Evolutionary conservation across 2,888 invertebrate genomes (phyloP), one percentile per base, ranked within the genome.

Genomic region (Stegophylla sp.): DNA sequence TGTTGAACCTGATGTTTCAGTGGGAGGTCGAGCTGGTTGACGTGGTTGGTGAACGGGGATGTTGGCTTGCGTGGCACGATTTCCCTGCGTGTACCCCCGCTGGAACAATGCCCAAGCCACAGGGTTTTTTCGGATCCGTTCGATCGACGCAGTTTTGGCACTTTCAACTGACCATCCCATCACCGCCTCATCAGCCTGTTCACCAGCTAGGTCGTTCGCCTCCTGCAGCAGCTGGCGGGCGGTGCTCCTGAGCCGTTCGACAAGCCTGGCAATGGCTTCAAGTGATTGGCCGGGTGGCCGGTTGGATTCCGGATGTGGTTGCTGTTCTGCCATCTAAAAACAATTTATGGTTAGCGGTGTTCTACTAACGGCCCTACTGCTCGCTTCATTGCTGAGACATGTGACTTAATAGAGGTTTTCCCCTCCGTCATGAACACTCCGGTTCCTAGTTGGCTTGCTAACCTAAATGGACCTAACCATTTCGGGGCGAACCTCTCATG

Each of bases 381-480:
- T 26, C 23, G 59, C 26, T 59, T 59, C 26, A 59, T 20, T n/a
- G 59, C 59, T 59, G 59, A 59, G 23, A 13, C 20, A 20, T 59
- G 59, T 20, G 23, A 7, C 13, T 59, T 59, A 7, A 20, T 26
- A 23, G 59, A 23, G 59, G 12, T 9, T 26, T 59, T 59, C 20
- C 59, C 59, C 59, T 51, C 59, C 23, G 59, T 59, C 59, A 59
- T 23, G 26, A 59, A 59, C 12, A 59, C 59, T 26, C 26, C 59
- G 59, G 59, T 23, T 26, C 59, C 59, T 15, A 59, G 23, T 1
- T 23, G 12, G 3, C 10, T 53, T 53, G 15, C 53, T 53, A 53
- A 53, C 53, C 53, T 3, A 53, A 53, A 3, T 7, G 34, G 34
- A 34, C 34, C 34, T 34, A 34, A 34, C 34, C 34, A 34, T 34